A percentile compares a stretch with the other conserved stretches of the same genome.
phyloP scores from a whole-genome alignment of 1,140 invertebrate species.

The Trichogramma pretiosum region DNA sequence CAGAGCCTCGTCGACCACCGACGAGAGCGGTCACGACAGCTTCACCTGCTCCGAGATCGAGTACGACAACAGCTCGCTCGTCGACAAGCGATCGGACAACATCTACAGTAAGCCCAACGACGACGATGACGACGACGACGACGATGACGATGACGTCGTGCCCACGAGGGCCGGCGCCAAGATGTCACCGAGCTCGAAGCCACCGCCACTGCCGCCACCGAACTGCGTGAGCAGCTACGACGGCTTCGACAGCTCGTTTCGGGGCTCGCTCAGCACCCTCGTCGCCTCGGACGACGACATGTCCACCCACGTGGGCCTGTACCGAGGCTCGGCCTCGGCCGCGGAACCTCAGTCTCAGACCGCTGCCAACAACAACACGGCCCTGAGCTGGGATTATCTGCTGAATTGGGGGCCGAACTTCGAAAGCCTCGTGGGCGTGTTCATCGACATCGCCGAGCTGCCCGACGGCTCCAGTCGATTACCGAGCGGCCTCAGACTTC shows the following conservation, averaged over 20 bases:
- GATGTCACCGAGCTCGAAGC: slow-evolving; percentile 40
- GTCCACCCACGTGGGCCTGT: slow-evolving; percentile 64
- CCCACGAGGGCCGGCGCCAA: slow-evolving; percentile 46
- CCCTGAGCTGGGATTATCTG: slow-evolving; percentile 85
- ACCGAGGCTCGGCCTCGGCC: slow-evolving; percentile 57
- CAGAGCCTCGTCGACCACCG: slow-evolving; percentile 74
- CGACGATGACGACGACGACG: slow-evolving; percentile 43
- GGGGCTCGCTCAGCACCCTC: slow-evolving; percentile 83
- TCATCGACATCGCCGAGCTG: slow-evolving; percentile 90
- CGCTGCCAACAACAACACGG: slow-evolving; percentile 57
- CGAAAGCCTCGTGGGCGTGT: slow-evolving; percentile 87
- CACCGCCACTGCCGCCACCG: slow-evolving; percentile 55
- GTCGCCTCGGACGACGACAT: slow-evolving; percentile 88
- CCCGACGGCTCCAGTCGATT: slow-evolving; percentile 68
- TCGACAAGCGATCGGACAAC: slow-evolving; percentile 60
- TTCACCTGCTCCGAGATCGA: slow-evolving; percentile 98
- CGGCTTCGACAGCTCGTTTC: slow-evolving; percentile 86
- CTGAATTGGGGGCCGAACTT: slow-evolving; percentile 95
- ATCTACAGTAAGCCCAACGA: slow-evolving; percentile 62
- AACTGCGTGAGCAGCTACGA: slow-evolving; percentile 68
- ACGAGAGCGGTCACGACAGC: slow-evolving; percentile 92
- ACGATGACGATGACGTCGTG: slow-evolving; percentile 18
- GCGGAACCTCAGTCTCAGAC: slow-evolving; percentile 66
- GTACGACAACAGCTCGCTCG: slow-evolving; percentile 81
- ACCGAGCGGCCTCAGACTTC: slow-evolving; percentile 55